Evolutionary conservation across 1,140 invertebrate genomes (phyloP).

Genomic region (Acromyrmex echinatior): DNA sequence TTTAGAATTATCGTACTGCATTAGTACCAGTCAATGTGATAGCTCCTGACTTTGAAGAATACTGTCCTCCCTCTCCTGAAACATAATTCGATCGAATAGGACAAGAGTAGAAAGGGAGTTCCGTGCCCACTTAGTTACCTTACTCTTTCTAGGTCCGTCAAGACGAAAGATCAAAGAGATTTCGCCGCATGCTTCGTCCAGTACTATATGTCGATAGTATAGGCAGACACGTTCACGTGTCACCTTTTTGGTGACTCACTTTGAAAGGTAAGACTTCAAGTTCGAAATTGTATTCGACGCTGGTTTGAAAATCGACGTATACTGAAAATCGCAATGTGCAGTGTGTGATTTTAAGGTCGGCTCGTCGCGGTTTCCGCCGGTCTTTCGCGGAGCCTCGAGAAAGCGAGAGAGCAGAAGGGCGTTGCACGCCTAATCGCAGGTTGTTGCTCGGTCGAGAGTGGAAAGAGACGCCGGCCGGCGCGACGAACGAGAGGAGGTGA

Average conservation of each 20-base stretch:
- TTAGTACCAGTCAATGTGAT: too few relatives aligned
- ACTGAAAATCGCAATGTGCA: constrained; percentile 47
- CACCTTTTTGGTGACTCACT: neutral
- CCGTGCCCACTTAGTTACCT: too few relatives aligned
- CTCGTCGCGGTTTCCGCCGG: constrained; percentile 21
- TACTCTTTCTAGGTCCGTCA: too few relatives aligned
- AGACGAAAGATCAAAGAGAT: too few relatives aligned
- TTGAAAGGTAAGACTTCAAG: neutral
- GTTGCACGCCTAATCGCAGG: constrained; percentile 46
- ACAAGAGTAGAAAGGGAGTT: too few relatives aligned
- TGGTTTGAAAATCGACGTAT: neutral
- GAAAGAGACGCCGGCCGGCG: constrained; percentile 41
- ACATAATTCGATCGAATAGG: too few relatives aligned
- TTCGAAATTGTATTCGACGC: neutral
- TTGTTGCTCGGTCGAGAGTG: constrained; percentile 52
- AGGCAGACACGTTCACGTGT: neutral
- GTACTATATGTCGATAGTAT: too few relatives aligned
- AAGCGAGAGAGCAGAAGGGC: constrained; percentile 43
- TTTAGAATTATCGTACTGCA: too few relatives aligned
- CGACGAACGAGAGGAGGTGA: neutral
- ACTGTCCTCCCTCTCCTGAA: too few relatives aligned
- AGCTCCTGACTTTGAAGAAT: too few relatives aligned
- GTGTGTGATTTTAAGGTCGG: constrained; percentile 30
- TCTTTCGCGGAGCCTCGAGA: constrained; percentile 35
- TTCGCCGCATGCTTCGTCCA: too few relatives aligned